Evolutionary conservation across 2,113 vertebrate genomes (phyloP).

Genomic region (Nicator chloris): DNA sequence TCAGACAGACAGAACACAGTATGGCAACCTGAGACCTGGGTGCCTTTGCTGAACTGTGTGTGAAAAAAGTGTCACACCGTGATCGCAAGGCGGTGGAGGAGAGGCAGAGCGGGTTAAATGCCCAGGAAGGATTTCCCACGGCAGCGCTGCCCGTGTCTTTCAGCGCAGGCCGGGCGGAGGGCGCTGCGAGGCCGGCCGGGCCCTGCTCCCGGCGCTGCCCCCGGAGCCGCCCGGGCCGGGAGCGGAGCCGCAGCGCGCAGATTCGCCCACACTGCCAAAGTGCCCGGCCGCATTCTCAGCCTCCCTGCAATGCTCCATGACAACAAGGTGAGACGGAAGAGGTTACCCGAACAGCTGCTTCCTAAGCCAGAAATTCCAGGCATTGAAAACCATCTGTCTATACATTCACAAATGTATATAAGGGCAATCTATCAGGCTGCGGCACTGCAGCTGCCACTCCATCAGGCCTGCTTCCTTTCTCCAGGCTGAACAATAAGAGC

Average conservation of each 20-base stretch:
- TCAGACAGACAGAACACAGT: not conserved
- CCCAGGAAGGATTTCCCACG: slow-evolving; percentile 30
- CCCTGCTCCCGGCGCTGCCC: not conserved
- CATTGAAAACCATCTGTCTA: slow-evolving; percentile 99
- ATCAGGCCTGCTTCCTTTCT: slow-evolving; percentile 85
- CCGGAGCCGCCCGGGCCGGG: not conserved
- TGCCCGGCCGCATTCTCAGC: slow-evolving; percentile 83
- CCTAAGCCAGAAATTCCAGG: slow-evolving; percentile 90
- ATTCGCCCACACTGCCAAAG: slow-evolving; percentile 55
- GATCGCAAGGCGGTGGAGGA: not conserved
- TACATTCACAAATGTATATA: slow-evolving; percentile 92
- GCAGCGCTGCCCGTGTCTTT: not conserved
- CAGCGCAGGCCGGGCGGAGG: not conserved
- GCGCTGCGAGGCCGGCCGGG: not conserved
- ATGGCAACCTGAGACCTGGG: not conserved
- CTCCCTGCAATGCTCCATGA: slow-evolving; percentile 90
- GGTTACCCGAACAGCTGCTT: slow-evolving; percentile 98
- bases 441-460: slow-evolving; percentile 89
- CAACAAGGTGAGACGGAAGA: slow-evolving; percentile 97
- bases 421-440: slow-evolving; percentile 95
- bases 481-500: slow-evolving; percentile 86
- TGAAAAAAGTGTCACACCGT: accelerated
- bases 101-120: slow-evolving; percentile 53
- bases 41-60: not conserved
- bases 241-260: slow-evolving; percentile 51